Conservation (phyloP, 2,113 vertebrate genomes). For the Dicaeum eximium region DNA sequence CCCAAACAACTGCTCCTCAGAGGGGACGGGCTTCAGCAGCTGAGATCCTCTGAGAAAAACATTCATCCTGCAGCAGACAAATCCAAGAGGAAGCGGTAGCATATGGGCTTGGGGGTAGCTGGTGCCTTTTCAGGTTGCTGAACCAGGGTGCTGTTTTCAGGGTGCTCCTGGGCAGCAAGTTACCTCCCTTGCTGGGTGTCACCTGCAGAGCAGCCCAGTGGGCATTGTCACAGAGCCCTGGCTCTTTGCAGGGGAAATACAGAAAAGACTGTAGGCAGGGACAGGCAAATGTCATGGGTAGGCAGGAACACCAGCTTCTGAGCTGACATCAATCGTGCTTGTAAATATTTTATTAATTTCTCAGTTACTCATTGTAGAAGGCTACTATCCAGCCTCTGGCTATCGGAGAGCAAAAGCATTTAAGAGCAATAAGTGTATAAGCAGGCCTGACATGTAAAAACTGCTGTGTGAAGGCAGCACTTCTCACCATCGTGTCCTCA, state of each 20-base stretch:
- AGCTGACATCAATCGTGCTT: neutral
- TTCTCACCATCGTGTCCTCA: neutral
- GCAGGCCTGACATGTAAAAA: neutral
- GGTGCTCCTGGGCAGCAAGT: neutral
- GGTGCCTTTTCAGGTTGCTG: neutral
- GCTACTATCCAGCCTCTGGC: neutral
- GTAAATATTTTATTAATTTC: neutral
- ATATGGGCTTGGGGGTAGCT: neutral
- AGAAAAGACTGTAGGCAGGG: neutral
- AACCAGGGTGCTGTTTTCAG: no score
- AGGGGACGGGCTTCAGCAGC: neutral
- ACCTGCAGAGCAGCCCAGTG: neutral
- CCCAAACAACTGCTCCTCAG: neutral
- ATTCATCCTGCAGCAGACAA: neutral
- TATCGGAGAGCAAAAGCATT: neutral
- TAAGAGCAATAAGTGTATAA: neutral
- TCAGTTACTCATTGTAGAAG: neutral
- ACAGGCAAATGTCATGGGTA: neutral
- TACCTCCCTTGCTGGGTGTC: neutral
- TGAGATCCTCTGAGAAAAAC: neutral
- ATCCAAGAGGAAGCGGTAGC: neutral
- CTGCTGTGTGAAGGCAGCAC: neutral
- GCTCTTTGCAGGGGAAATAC: neutral
- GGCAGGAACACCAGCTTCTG: neutral
- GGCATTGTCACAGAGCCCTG: accelerated